phyloP scores from a whole-genome alignment of 2,888 invertebrate genomes.

The Onthophagus sagittarius region DNA sequence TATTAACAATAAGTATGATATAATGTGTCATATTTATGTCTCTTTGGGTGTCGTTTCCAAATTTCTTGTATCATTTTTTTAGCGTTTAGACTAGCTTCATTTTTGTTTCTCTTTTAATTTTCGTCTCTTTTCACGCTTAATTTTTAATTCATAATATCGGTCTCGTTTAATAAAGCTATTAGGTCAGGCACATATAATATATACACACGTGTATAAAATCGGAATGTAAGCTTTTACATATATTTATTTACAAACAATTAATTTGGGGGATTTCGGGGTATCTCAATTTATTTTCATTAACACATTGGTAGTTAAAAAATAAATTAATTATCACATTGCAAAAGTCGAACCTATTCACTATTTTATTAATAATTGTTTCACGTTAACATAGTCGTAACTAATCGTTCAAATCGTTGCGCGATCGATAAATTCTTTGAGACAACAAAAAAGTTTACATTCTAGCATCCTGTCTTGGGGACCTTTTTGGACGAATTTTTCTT shows the following conservation, averaged over 20 bases:
- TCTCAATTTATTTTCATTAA: not conserved
- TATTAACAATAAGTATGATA: constrained; percentile 38
- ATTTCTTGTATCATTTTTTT: constrained; percentile 7
- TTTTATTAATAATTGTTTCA: not conserved
- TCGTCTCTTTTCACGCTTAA: constrained; percentile 6
- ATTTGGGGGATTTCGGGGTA: not conserved
- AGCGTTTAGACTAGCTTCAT: not conserved
- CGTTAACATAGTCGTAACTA: not conserved
- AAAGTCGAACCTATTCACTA: not conserved
- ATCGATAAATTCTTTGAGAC: constrained; percentile 17
- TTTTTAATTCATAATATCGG: constrained; percentile 13
- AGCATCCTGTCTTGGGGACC: constrained; percentile 27
- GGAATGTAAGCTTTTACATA: constrained; percentile 30
- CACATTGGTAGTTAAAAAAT: constrained; percentile 1
- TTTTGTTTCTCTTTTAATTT: not conserved
- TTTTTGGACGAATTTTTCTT: constrained; percentile 23
- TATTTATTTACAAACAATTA: constrained; percentile 10
- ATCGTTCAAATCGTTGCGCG: constrained; percentile 6
- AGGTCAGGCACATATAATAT: constrained; percentile 48
- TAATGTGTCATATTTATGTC: constrained; percentile 17
- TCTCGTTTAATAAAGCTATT: constrained; percentile 21
- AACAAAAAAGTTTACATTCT: constrained; percentile 29
- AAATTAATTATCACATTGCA: constrained; percentile 18
- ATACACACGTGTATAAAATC: constrained; percentile 40
- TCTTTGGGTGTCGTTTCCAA: constrained; percentile 11